Percentiles rank a stretch among this genome's conserved stretches.
Conservation (phyloP, 2,888 invertebrate genomes). For the Junonia oenone region DNA sequence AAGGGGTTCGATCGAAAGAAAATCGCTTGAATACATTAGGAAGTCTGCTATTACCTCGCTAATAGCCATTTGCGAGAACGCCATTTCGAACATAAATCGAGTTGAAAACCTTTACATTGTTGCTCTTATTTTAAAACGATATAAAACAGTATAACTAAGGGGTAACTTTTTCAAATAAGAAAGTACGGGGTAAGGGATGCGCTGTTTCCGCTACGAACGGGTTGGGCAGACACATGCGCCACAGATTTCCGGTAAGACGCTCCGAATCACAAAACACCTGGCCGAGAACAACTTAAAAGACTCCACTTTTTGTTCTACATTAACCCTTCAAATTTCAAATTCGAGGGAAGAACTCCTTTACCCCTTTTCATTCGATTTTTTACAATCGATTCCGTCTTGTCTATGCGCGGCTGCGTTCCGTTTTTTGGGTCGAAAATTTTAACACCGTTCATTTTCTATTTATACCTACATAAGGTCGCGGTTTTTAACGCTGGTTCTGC, state of each 20-base stretch:
- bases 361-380: slow-evolving; percentile 54
- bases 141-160: slow-evolving; percentile 30
- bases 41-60: neutral
- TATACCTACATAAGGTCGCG: slow-evolving; percentile 42
- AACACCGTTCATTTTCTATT: slow-evolving; percentile 38
- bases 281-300: slow-evolving; percentile 57
- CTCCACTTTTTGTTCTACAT: slow-evolving; percentile 56
- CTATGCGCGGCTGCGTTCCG: slow-evolving; percentile 41
- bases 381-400: slow-evolving; percentile 36
- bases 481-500: slow-evolving; percentile 38
- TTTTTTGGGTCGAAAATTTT: slow-evolving; percentile 30
- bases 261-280: slow-evolving; percentile 64
- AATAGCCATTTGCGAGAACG: neutral
- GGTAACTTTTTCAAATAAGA: slow-evolving; percentile 53
- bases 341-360: slow-evolving; percentile 57
- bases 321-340: slow-evolving; percentile 58
- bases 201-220: slow-evolving; percentile 69
- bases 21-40: slow-evolving; percentile 6
- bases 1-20: neutral
- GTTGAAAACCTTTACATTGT: slow-evolving; percentile 4
- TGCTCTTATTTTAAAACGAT: slow-evolving; percentile 9
- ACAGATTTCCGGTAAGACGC: slow-evolving; percentile 74
- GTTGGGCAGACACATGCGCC: slow-evolving; percentile 67
- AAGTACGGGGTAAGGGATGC: slow-evolving; percentile 55
- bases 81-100: slow-evolving; percentile 1